Evolutionary conservation across 2,113 vertebrate species (phyloP), one percentile per base, ranked within the genome.

Genomic region (Calidris pugnax): DNA sequence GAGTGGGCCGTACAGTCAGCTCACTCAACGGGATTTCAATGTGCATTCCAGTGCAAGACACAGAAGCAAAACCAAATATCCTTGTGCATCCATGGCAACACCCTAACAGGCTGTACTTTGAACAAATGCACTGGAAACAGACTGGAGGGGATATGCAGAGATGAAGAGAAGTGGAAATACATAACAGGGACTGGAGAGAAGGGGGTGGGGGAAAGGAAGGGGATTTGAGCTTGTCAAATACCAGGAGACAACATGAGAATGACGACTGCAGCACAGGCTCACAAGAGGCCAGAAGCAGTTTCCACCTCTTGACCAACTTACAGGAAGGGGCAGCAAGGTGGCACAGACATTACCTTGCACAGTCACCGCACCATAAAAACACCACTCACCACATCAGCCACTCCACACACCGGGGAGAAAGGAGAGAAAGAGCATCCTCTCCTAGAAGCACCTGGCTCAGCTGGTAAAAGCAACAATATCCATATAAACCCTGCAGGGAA

Each of bases 61-160:
- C 18, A 75, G 71, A 81, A 50, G 75, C 47, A 90, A 16, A 88
- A 81, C 62, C 41, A 83, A 87, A 76, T 62, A 89, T 35, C 51
- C 69, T 66, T 41, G 32, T 37, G 77, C 82, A 77, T 79, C 95
- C 89, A 86, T 60, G 66, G 92, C 67, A 96, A 96, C 86, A 51
- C 24, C 53, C 79, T 76, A 90, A 92, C 47, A 83, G 83, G 59
- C 80, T 92, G 84, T n/a, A 33, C 69, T 59, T 80, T 37, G 45
- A 91, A 74, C 14, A 92, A 91, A 74, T 9, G 47, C 53, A 59
- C 76, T 87, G 60, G 37, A 68, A 93, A 89, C 50, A 81, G 43
- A 55, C 35, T 24, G 62, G 50, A 82, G 73, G 41, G 62, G 45
- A 93, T 35, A 55, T 4, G 23, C 43, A 64, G 43, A 37, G 57